These are phyloP conservation scores for Troides aeacus DNA, from an alignment of 2,888 invertebrate genomes.

Conservation along the genomic window DNA sequence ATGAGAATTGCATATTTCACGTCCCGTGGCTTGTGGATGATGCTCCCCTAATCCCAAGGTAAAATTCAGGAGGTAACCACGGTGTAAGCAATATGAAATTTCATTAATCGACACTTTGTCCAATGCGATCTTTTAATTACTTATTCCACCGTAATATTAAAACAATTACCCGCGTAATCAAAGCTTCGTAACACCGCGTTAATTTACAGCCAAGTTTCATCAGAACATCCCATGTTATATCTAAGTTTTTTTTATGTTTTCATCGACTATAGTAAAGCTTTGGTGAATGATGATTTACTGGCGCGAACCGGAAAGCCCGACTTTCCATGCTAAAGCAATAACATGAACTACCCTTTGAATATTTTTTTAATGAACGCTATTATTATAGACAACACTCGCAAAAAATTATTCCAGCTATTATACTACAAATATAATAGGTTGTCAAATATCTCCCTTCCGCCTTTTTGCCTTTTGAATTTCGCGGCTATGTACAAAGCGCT, in stretches of 20 bases:
- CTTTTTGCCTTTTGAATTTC: too few species aligned
- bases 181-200: not conserved
- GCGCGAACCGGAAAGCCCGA: too few species aligned
- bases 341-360: too few species aligned
- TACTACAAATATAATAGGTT: too few species aligned
- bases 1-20: slow-evolving; percentile 22
- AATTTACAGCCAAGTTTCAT: not conserved
- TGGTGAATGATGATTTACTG: too few species aligned
- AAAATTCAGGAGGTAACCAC: not conserved
- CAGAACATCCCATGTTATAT: not conserved
- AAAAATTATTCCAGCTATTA: too few species aligned
- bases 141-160: not conserved
- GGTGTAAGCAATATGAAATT: slow-evolving; percentile 5
- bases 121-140: not conserved
- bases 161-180: not conserved
- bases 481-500: too few species aligned
- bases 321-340: too few species aligned
- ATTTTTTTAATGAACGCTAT: too few species aligned
- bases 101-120: slow-evolving; percentile 8
- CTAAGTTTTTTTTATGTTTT: not conserved
- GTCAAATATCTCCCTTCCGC: too few species aligned
- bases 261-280: not conserved
- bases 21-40: not conserved
- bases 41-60: slow-evolving; percentile 14
- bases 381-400: too few species aligned